Percentiles rank a stretch among this genome's conserved stretches.
Evolutionary conservation across 2,888 invertebrate species (phyloP).

Genomic region (Lasiommata megera): DNA sequence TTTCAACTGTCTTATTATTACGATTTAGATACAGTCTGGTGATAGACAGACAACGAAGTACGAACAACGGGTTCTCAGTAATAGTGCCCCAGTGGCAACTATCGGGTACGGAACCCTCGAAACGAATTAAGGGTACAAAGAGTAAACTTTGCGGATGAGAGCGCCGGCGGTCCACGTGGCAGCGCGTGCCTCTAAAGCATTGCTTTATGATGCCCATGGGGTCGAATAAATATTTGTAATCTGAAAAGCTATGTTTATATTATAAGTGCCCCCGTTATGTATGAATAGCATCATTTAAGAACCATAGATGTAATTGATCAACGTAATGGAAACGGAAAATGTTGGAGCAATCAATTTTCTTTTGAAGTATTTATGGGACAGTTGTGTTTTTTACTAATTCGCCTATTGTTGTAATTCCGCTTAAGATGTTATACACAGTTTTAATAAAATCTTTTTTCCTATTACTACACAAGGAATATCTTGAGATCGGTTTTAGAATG

Average conservation of each 20-base stretch:
- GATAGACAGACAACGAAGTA: too few species aligned
- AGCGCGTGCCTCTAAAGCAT: conserved; percentile 51
- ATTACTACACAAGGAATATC: too few species aligned
- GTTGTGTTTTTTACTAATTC: too few species aligned
- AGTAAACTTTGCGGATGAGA: conserved; percentile 29
- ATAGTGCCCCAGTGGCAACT: too few species aligned
- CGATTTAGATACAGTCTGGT: too few species aligned
- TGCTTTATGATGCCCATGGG: conserved; percentile 39
- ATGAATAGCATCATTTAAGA: conserved; percentile 43
- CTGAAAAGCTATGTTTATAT: conserved; percentile 55
- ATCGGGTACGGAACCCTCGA: too few species aligned
- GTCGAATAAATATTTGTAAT: conserved; percentile 63
- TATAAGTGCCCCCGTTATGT: conserved; percentile 44
- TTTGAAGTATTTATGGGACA: conserved; percentile 19
- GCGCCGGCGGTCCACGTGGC: conserved; percentile 51
- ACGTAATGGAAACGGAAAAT: conserved; percentile 31
- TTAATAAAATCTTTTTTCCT: too few species aligned
- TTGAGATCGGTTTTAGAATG: too few species aligned
- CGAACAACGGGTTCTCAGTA: too few species aligned
- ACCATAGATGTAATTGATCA: conserved; percentile 31
- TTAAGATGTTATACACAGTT: too few species aligned
- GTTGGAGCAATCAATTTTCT: conserved; percentile 23
- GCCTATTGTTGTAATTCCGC: too few species aligned
- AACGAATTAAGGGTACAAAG: conserved; percentile 31
- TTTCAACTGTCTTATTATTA: too few species aligned